Percentiles rank a stretch among this genome's conserved stretches.
These are phyloP conservation scores for Caenorhabditis japonica DNA, from an alignment of 2,888 invertebrate species.

Conservation along the genomic window DNA sequence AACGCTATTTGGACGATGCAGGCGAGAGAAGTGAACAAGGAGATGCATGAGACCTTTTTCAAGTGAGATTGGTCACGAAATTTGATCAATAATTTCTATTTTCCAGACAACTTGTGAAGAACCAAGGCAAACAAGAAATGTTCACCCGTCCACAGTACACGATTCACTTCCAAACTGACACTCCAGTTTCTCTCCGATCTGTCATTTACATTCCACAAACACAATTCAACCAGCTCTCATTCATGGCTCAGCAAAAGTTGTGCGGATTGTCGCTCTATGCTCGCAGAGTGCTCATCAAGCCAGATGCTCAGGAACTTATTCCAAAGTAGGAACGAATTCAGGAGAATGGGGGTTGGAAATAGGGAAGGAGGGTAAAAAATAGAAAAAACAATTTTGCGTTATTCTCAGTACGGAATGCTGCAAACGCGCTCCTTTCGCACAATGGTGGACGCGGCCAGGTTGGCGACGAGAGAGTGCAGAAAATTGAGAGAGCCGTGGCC, in stretches of 20 bases:
- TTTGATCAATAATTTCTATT: neutral
- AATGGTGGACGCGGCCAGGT: no score
- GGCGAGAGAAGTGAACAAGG: conserved; percentile 87
- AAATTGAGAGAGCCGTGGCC: no score
- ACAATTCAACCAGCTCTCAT: conserved; percentile 90
- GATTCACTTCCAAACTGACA: conserved; percentile 91
- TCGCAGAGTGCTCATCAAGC: conserved; percentile 86
- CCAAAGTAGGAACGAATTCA: conserved; percentile 61
- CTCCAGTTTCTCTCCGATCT: conserved; percentile 90
- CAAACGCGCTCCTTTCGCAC: no score
- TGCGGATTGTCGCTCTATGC: conserved; percentile 90
- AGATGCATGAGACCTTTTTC: conserved; percentile 93
- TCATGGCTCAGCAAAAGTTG: conserved; percentile 86
- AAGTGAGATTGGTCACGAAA: conserved; percentile 80
- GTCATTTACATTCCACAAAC: conserved; percentile 93
- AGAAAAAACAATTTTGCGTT: no score
- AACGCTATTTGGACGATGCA: conserved; percentile 88
- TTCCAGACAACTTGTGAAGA: conserved; percentile 55
- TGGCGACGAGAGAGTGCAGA: no score
- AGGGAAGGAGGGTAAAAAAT: no score
- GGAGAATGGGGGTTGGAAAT: no score
- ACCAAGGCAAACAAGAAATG: conserved; percentile 83
- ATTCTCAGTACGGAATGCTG: no score
- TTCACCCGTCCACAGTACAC: conserved; percentile 85
- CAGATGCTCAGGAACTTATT: conserved; percentile 72